A percentile compares a stretch with the other conserved stretches of the same genome.
Conservation (phyloP, 2,113 vertebrate species). For the Myocastor coypus region DNA sequence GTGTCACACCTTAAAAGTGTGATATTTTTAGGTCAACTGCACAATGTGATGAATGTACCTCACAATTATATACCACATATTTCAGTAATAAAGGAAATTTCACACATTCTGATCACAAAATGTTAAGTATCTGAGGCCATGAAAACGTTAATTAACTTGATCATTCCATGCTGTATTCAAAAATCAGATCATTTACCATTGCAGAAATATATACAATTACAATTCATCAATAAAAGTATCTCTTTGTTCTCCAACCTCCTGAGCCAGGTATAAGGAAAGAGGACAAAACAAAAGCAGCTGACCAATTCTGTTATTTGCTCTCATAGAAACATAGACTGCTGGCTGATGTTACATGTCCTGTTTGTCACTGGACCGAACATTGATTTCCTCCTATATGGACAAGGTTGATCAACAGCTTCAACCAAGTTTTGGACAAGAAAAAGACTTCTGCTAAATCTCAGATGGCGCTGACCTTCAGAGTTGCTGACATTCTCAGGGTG, state of each 20-base stretch:
- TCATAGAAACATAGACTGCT: background rate
- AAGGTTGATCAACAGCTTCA: background rate
- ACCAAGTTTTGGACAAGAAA: background rate
- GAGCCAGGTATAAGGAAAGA: background rate
- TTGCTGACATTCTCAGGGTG: background rate
- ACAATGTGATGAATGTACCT: background rate
- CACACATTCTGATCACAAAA: background rate
- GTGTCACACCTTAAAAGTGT: background rate
- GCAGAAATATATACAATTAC: background rate
- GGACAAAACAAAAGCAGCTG: background rate
- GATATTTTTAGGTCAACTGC: background rate
- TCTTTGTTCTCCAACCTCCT: background rate
- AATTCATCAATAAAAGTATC: background rate
- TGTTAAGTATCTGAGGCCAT: background rate
- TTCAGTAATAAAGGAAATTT: background rate
- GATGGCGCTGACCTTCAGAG: background rate
- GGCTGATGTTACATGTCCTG: background rate
- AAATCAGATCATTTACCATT: background rate
- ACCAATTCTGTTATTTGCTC: background rate
- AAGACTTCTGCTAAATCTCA: background rate
- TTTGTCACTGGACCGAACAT: background rate
- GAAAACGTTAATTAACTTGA: background rate
- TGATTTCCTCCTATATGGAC: constrained; percentile 38
- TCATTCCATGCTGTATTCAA: background rate
- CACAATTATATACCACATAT: background rate